phyloP scores from a whole-genome alignment of 2,113 vertebrate species.

The Alces alces region DNA sequence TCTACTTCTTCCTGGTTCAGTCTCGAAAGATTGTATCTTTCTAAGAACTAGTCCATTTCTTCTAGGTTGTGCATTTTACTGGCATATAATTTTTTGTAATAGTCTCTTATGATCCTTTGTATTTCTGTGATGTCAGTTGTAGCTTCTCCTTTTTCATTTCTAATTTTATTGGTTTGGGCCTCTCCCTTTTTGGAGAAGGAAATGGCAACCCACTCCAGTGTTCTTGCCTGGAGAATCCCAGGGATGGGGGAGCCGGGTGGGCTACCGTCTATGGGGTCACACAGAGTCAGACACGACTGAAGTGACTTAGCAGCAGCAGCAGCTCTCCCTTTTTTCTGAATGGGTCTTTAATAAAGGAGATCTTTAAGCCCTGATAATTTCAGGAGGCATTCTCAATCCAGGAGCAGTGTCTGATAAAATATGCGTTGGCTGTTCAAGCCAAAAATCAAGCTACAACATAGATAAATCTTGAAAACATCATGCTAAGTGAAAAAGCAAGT shows the following conservation, averaged over 20 bases:
- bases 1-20: neutral
- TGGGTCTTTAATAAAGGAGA: neutral
- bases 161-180: neutral
- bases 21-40: neutral
- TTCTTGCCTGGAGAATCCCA: neutral
- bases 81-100: neutral
- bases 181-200: neutral
- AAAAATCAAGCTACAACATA: neutral
- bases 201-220: neutral
- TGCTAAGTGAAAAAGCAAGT: neutral
- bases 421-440: neutral
- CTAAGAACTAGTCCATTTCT: neutral
- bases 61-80: neutral
- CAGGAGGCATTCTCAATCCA: neutral
- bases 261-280: neutral
- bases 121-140: neutral
- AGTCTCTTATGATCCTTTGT: neutral
- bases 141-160: neutral
- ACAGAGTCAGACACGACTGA: neutral
- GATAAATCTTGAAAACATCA: neutral
- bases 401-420: neutral
- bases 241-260: rapidly evolving
- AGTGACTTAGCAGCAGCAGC: neutral
- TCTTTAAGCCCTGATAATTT: neutral
- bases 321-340: neutral